Evolutionary conservation across 2,113 vertebrate species (phyloP).

Genomic region (Neoarius graeffei): DNA sequence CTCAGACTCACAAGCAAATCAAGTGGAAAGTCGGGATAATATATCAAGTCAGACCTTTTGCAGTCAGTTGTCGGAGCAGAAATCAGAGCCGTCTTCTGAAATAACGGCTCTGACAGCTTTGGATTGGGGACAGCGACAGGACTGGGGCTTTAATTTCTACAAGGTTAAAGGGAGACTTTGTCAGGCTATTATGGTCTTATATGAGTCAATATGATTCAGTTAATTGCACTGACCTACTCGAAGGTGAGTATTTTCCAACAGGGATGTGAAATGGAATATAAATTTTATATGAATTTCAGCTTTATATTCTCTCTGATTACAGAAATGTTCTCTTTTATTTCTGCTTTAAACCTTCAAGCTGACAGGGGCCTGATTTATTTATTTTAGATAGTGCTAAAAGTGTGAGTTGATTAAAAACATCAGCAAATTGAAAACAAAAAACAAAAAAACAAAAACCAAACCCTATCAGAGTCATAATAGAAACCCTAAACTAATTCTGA

Average conservation of each 20-base stretch:
- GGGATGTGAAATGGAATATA: background rate
- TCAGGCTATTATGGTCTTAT: slow-evolving; percentile 5
- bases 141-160: slow-evolving; percentile 19
- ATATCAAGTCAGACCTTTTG: slow-evolving; percentile 11
- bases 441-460: background rate
- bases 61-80: background rate
- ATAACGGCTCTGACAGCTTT: background rate
- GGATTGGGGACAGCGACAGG: slow-evolving; percentile 9
- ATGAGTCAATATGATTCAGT: background rate
- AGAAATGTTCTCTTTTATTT: background rate
- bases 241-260: background rate
- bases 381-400: background rate
- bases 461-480: background rate
- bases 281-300: background rate
- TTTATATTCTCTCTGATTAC: background rate
- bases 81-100: slow-evolving; percentile 16
- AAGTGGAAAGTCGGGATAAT: slow-evolving; percentile 5
- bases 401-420: slow-evolving; percentile 7
- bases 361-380: background rate
- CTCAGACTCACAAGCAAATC: slow-evolving; percentile 47
- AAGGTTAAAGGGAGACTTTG: slow-evolving; percentile 17
- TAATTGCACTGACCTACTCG: background rate
- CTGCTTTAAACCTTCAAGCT: background rate
- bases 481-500: slow-evolving; percentile 10
- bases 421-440: background rate